A percentile compares a stretch with the other conserved stretches of the same genome.
phyloP scores from a whole-genome alignment of 1,140 invertebrate species.

The Cataglyphis hispanica region DNA sequence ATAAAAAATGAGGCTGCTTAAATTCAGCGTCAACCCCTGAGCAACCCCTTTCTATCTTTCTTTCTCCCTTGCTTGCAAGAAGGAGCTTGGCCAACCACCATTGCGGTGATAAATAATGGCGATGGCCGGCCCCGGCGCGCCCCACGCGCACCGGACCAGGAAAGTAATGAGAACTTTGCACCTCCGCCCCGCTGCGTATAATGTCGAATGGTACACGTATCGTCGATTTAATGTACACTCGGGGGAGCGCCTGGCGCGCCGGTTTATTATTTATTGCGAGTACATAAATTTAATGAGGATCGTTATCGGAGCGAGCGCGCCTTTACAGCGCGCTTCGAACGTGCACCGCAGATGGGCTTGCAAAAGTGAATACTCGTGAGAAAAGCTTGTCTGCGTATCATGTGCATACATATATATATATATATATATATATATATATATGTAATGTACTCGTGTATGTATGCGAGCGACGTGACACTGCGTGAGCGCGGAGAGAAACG shows the following conservation, averaged over 20 bases:
- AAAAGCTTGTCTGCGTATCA: constrained; percentile 22
- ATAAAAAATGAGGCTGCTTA: constrained; percentile 79
- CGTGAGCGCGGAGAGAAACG: background rate
- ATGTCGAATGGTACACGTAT: constrained; percentile 76
- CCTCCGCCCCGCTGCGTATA: constrained; percentile 71
- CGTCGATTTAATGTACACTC: constrained; percentile 75
- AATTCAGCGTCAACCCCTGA: constrained; percentile 78
- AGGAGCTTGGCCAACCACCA: constrained; percentile 73
- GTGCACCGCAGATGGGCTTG: constrained; percentile 57
- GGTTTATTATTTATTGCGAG: constrained; percentile 75
- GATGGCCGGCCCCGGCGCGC: constrained; percentile 65
- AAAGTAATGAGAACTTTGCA: constrained; percentile 78
- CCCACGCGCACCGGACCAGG: constrained; percentile 55
- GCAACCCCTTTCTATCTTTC: constrained; percentile 39
- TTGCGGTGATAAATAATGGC: constrained; percentile 76
- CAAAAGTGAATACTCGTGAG: constrained; percentile 59
- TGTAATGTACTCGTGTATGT: background rate
- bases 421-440: too few species aligned
- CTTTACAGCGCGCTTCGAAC: constrained; percentile 47
- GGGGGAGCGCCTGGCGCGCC: constrained; percentile 61
- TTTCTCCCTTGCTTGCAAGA: constrained; percentile 48
- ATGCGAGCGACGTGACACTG: constrained; percentile 4
- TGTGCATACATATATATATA: background rate
- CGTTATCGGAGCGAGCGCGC: constrained; percentile 57
- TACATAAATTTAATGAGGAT: constrained; percentile 73